Percentiles rank a stretch among this genome's conserved stretches.
phyloP scores from a whole-genome alignment of 2,113 vertebrate species.

The Ictidomys tridecemlineatus region DNA sequence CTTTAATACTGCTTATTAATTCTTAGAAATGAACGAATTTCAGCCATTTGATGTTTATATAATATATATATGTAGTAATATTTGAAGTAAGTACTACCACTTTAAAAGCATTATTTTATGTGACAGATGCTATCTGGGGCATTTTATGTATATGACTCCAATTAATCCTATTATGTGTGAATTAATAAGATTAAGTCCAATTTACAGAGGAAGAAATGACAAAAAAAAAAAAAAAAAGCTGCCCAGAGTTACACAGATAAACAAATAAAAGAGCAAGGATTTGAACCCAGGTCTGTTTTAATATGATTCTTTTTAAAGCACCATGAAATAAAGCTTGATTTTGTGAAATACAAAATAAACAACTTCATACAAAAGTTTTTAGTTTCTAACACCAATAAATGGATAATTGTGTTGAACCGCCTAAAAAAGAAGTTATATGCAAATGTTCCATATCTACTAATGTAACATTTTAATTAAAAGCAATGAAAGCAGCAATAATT shows the following conservation, averaged over 20 bases:
- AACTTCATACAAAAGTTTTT: not conserved
- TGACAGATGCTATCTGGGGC: not conserved
- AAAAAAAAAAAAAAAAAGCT: not conserved
- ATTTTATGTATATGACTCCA: not conserved
- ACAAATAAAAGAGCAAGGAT: not conserved
- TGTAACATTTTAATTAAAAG: constrained; percentile 63
- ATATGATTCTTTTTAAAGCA: not conserved
- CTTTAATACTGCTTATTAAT: not conserved
- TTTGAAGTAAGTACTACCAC: constrained; percentile 25
- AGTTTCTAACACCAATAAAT: not conserved
- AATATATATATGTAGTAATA: not conserved
- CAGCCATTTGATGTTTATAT: not conserved
- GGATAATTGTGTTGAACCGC: not conserved
- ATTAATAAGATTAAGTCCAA: not conserved
- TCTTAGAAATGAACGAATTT: not conserved
- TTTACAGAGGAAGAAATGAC: not conserved
- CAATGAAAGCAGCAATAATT: constrained; percentile 58
- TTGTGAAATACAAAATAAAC: not conserved
- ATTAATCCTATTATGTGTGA: not conserved
- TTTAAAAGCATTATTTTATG: constrained; percentile 10
- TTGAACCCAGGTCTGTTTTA: not conserved
- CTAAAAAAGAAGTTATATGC: constrained; percentile 41
- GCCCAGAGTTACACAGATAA: not conserved
- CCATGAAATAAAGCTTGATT: not conserved
- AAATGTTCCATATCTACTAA: constrained; percentile 18